A percentile compares a stretch with the other conserved stretches of the same genome.
phyloP scores from a whole-genome alignment of 1,140 invertebrate genomes.

The Drosophila leontia region DNA sequence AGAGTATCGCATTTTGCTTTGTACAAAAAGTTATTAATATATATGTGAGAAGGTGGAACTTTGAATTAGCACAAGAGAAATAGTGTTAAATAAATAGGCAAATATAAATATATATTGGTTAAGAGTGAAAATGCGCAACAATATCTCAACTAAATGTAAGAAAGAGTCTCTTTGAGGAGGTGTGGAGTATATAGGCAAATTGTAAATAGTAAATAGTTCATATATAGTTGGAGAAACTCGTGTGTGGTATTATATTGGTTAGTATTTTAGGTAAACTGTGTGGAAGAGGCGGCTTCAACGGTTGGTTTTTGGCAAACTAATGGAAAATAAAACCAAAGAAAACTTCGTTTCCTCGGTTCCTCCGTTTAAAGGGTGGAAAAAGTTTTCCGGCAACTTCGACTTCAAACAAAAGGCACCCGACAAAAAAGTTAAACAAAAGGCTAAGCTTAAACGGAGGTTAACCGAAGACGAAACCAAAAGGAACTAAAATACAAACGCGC shows the following conservation, averaged over 20 bases:
- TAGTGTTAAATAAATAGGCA: constrained; percentile 51
- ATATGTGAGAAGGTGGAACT: constrained; percentile 53
- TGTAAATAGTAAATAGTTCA: constrained; percentile 38
- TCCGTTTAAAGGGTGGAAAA: constrained; percentile 3
- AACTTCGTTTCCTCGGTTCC: constrained; percentile 24
- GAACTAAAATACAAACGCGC: constrained; percentile 59
- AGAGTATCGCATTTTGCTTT: constrained; percentile 46
- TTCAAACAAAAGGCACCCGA: constrained; percentile 40
- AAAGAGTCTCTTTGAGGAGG: constrained; percentile 26
- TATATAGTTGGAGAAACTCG: constrained; percentile 44
- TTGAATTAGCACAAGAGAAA: constrained; percentile 56
- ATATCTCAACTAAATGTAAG: constrained; percentile 56
- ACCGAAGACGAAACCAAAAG: constrained; percentile 25
- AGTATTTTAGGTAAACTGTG: constrained; percentile 42
- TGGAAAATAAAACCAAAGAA: constrained; percentile 36
- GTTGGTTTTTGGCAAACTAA: constrained; percentile 46
- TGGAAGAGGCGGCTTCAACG: constrained; percentile 45
- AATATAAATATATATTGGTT: constrained; percentile 42
- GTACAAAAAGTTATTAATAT: constrained; percentile 52
- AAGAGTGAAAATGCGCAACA: constrained; percentile 53
- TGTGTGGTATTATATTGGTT: constrained; percentile 31
- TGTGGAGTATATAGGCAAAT: constrained; percentile 47
- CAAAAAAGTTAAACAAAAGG: constrained; percentile 43
- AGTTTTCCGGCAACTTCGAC: constrained; percentile 20
- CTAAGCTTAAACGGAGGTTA: constrained; percentile 37